Base-by-base conservation (phyloP, 2,113 vertebrate species). In the Pithys albifrons region DNA sequence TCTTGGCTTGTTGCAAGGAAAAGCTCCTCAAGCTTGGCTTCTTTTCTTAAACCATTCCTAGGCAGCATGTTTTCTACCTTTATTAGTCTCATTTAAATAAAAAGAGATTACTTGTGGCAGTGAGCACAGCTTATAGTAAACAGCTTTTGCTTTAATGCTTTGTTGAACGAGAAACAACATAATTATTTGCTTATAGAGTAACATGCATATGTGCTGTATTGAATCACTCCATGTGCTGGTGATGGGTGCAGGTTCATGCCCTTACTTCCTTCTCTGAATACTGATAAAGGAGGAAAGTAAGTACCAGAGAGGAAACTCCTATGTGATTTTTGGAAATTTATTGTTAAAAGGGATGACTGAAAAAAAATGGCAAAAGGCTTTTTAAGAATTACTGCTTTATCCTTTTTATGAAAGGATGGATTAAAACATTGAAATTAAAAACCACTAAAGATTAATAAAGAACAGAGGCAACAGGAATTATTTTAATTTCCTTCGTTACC, bases 391-490 rank as follows among this genome's bases (percentile, higher is more conserved):
- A 82, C 51, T 85, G 33, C 33, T 77, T 85, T 85, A 61, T 91
- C 46, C 43, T 65, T 96, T 77, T 54, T 41, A 65, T 48, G 45
- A 85, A 83, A 85, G 71, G 46, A 55, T 80, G 45, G 59, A 94
- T 94, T 91, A 86, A 91, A 71, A 37, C 41, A 74, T 92, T 85
- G 49, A 83, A 71, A 91, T 95, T 94, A 95, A 95, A 96, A 95
- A 77, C 80, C 39, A 78, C 93, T 95, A 71, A 93, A 92, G 37
- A 94, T 94, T 95, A 87, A 95, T 96, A 94, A 78, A 89, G 69
- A 81, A 92, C 35, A 71, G 51, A 91, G 48, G 88, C 77, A 95
- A 79, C 64, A 95, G 85, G 83, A 96, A 93, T 73, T 0, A 74
- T 89, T 95, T 94, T 80, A 58, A 92, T 96, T 94, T 95, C n/a